phyloP scores from a whole-genome alignment of 2,797 vertebrate species.

The Anabacerthia variegaticeps region DNA sequence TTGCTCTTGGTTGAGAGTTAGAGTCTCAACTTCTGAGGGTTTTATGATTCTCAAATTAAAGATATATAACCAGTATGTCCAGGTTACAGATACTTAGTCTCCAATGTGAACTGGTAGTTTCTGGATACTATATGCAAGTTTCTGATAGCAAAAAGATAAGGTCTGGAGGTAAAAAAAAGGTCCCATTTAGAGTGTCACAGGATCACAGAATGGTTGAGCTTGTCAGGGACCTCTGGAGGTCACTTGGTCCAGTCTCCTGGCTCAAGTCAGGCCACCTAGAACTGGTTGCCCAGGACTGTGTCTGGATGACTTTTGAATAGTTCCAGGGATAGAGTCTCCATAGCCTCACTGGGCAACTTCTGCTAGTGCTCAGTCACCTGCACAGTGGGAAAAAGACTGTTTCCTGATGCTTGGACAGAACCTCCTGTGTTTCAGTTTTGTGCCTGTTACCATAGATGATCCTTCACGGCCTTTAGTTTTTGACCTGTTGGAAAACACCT shows the following conservation, averaged over 20 bases:
- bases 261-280: not conserved
- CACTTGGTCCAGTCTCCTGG: not conserved
- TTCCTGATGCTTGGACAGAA: not conserved
- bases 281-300: not conserved
- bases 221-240: not conserved
- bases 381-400: not conserved
- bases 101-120: not conserved
- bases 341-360: not conserved
- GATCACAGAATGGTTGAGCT: not conserved
- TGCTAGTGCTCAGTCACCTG: not conserved
- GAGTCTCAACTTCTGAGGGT: not conserved
- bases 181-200: not conserved
- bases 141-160: not conserved
- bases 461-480: not conserved
- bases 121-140: rapidly evolving
- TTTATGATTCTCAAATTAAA: not conserved
- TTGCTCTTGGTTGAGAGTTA: not conserved
- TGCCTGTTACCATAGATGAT: not conserved
- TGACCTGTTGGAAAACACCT: not conserved
- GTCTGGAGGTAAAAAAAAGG: not conserved
- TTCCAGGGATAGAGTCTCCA: not conserved
- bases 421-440: not conserved
- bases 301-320: not conserved
- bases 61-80: not conserved
- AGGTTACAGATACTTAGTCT: not conserved